Evolutionary conservation across 2,888 invertebrate species (phyloP).

Genomic region (Poecilobothrus nobilitatus): DNA sequence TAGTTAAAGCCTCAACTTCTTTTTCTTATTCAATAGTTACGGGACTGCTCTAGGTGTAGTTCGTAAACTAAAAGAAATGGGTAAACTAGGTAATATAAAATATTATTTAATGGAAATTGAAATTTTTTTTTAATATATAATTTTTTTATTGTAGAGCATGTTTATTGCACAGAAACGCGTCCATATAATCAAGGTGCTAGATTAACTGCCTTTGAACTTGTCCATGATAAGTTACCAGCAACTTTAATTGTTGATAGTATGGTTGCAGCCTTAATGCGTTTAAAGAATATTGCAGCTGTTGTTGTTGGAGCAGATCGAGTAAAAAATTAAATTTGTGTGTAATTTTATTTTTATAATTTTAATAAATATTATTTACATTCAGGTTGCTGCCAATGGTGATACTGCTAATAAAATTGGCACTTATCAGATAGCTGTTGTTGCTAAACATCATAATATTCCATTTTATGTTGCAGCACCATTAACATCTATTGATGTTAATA

Average conservation of each 20-base stretch:
- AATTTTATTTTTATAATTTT: constrained; percentile 4
- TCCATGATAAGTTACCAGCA: constrained; percentile 83
- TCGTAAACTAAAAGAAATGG: constrained; percentile 63
- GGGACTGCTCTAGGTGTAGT: constrained; percentile 97
- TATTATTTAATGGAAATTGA: neutral
- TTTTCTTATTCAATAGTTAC: constrained; percentile 44
- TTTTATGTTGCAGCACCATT: constrained; percentile 94
- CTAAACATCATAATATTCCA: constrained; percentile 82
- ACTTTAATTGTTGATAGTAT: constrained; percentile 92
- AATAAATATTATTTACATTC: constrained; percentile 18
- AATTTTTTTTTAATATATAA: neutral
- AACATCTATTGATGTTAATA: constrained; percentile 77
- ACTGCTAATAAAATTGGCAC: constrained; percentile 99
- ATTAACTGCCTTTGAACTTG: constrained; percentile 90
- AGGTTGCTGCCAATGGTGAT: constrained; percentile 92
- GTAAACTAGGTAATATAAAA: constrained; percentile 55
- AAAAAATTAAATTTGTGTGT: constrained; percentile 28
- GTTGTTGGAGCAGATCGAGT: constrained; percentile 97
- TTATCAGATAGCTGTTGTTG: constrained; percentile 88
- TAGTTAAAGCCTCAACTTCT: neutral
- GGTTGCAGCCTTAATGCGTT: constrained; percentile 84
- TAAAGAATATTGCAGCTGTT: constrained; percentile 76
- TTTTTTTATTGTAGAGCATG: constrained; percentile 56
- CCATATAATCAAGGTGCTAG: constrained; percentile 97
- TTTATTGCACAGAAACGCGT: constrained; percentile 94